Evolutionary conservation across 2,797 vertebrate species (phyloP).

Genomic region (Cossypha heuglini): DNA sequence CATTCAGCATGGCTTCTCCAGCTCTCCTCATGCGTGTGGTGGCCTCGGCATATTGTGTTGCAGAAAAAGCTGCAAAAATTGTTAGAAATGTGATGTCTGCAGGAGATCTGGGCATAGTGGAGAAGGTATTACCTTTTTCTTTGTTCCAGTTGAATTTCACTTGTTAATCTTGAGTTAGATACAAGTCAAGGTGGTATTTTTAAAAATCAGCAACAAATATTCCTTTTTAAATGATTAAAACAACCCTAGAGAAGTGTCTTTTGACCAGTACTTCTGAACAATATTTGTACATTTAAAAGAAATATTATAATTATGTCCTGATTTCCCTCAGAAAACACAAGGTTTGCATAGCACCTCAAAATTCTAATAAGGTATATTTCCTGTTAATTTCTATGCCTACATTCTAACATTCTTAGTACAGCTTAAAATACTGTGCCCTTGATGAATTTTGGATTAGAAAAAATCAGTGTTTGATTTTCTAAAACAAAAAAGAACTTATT

Average conservation of each 20-base stretch:
- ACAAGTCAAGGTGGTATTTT: background rate
- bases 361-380: background rate
- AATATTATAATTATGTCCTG: background rate
- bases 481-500: background rate
- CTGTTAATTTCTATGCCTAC: background rate
- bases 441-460: background rate
- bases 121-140: constrained; percentile 82
- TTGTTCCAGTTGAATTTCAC: background rate
- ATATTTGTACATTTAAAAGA: background rate
- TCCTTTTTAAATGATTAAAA: background rate
- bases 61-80: constrained; percentile 87
- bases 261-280: background rate
- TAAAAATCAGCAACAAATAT: background rate
- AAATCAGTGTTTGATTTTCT: background rate
- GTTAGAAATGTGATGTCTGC: constrained; percentile 86
- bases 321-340: background rate
- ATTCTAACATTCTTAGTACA: background rate
- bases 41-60: constrained; percentile 85
- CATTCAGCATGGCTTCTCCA: constrained; percentile 81
- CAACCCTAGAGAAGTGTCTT: background rate
- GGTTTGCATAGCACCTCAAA: background rate
- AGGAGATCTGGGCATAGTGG: constrained; percentile 91
- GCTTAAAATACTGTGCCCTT: background rate
- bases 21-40: constrained; percentile 87
- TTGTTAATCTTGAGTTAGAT: background rate